A percentile compares a stretch with the other conserved stretches of the same genome.
These are phyloP conservation scores for Perca flavescens DNA, from an alignment of 2,113 vertebrate genomes.

Conservation along the genomic window DNA sequence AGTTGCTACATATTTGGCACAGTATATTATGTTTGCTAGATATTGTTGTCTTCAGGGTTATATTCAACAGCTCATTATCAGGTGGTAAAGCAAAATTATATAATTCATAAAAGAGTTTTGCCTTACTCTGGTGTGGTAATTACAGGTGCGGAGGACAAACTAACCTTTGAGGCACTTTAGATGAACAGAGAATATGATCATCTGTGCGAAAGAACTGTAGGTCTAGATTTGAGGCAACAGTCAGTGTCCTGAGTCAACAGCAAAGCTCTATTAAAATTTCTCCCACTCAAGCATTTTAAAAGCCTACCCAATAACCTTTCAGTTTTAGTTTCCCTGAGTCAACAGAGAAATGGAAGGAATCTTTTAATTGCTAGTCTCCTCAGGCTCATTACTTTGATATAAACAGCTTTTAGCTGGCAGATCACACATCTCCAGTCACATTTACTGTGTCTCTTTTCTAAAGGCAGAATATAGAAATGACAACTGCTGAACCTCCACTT, in stretches of 20 bases:
- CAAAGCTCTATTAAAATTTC: slow-evolving; percentile 73
- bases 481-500: slow-evolving; percentile 53
- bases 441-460: slow-evolving; percentile 66
- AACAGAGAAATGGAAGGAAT: slow-evolving; percentile 71
- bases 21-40: slow-evolving; percentile 36
- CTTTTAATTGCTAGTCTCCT: slow-evolving; percentile 78
- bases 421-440: slow-evolving; percentile 64
- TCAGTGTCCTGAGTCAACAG: slow-evolving; percentile 66
- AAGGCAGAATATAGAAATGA: slow-evolving; percentile 57
- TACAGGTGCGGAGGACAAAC: slow-evolving; percentile 29
- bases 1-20: slow-evolving; percentile 37
- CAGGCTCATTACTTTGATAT: slow-evolving; percentile 81
- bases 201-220: slow-evolving; percentile 47
- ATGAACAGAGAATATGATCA: slow-evolving; percentile 68
- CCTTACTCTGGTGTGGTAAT: slow-evolving; percentile 40
- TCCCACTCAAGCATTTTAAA: slow-evolving; percentile 75
- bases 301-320: slow-evolving; percentile 77
- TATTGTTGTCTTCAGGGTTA: slow-evolving; percentile 26
- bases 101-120: slow-evolving; percentile 12
- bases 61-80: slow-evolving; percentile 45
- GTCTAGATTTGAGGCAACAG: slow-evolving; percentile 34
- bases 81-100: slow-evolving; percentile 24
- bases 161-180: slow-evolving; percentile 61
- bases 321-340: slow-evolving; percentile 71
- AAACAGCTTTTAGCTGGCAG: slow-evolving; percentile 76